These are phyloP conservation scores for Toxostoma redivivum DNA, from an alignment of 2,113 vertebrate genomes.

Conservation along the genomic window DNA sequence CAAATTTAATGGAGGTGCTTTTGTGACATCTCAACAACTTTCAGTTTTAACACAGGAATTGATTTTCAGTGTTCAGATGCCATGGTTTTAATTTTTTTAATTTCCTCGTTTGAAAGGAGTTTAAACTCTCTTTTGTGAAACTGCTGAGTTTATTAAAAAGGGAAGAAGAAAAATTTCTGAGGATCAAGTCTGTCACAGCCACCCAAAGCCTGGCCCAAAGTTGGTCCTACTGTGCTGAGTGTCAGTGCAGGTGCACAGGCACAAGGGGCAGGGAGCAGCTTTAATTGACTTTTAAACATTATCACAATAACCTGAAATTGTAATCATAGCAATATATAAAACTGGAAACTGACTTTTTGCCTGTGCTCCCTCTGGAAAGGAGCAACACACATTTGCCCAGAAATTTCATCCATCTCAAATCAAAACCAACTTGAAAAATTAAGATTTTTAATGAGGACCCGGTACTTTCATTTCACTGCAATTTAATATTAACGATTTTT, in stretches of 20 bases:
- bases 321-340: not conserved
- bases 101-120: not conserved
- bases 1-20: slow-evolving; percentile 24
- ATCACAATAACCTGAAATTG: not conserved
- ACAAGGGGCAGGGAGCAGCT: not conserved
- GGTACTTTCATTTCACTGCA: not conserved
- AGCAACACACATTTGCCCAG: not conserved
- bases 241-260: not conserved
- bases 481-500: not conserved
- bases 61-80: not conserved
- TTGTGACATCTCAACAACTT: not conserved
- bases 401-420: not conserved
- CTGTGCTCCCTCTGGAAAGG: not conserved
- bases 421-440: not conserved
- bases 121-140: not conserved
- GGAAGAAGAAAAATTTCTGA: not conserved
- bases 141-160: not conserved
- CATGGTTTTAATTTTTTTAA: rapidly evolving
- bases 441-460: not conserved
- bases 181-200: not conserved
- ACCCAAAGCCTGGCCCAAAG: not conserved
- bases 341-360: not conserved
- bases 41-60: not conserved
- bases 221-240: not conserved
- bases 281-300: not conserved